Percentiles rank a stretch among this genome's conserved stretches.
phyloP scores from a whole-genome alignment of 2,797 vertebrate species.

The Microctenopoma steveboyesi region DNA sequence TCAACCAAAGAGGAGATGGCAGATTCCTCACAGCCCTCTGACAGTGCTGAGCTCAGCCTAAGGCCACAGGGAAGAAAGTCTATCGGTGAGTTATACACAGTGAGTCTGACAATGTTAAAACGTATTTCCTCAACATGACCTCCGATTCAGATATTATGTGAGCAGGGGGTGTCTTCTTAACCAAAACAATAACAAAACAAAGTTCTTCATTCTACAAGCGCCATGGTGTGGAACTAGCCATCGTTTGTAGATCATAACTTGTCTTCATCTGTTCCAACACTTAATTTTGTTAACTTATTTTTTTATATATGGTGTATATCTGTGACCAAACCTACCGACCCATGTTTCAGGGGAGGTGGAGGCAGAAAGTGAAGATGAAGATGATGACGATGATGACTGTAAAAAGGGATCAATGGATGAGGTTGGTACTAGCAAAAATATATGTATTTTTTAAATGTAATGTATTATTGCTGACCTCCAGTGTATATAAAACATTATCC shows the following conservation, averaged over 20 bases:
- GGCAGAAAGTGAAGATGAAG: constrained; percentile 94
- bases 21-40: constrained; percentile 73
- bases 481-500: constrained; percentile 1
- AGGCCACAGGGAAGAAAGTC: constrained; percentile 80
- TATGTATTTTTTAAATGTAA: not conserved
- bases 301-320: not conserved
- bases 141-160: constrained; percentile 43
- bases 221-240: not conserved
- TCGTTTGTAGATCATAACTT: not conserved
- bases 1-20: constrained; percentile 82
- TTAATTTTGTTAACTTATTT: not conserved
- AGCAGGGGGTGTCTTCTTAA: not conserved
- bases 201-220: no score
- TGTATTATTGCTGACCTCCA: constrained; percentile 21
- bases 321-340: constrained; percentile 1
- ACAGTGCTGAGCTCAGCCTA: constrained; percentile 76
- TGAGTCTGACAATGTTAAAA: constrained; percentile 21
- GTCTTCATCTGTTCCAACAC: not conserved
- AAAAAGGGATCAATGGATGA: constrained; percentile 98
- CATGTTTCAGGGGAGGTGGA: constrained; percentile 90
- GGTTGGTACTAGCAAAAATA: constrained; percentile 74
- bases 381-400: constrained; percentile 94
- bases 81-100: constrained; percentile 75
- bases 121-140: constrained; percentile 52
- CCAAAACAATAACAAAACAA: no score